A percentile compares a stretch with the other conserved stretches of the same genome.
These are phyloP conservation scores for Dermolepida albohirtum DNA, from an alignment of 2,888 invertebrate species.

Conservation along the genomic window DNA sequence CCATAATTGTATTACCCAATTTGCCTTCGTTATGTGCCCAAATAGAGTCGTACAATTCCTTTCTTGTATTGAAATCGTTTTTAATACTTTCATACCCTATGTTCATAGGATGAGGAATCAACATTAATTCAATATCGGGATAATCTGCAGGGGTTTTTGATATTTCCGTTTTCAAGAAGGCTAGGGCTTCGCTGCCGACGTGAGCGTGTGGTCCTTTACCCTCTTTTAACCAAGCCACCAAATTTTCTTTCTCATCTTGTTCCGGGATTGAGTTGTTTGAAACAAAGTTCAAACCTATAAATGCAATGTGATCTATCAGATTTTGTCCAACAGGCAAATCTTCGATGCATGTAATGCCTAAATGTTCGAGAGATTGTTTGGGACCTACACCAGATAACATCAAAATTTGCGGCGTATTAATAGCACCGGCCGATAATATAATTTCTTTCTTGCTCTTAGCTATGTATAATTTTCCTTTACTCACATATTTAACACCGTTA, in stretches of 20 bases:
- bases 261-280: slow-evolving; percentile 60
- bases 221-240: slow-evolving; percentile 55
- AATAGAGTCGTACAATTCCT: slow-evolving; percentile 67
- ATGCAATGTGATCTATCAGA: slow-evolving; percentile 71
- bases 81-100: slow-evolving; percentile 43
- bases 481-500: slow-evolving; percentile 72
- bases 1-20: slow-evolving; percentile 70
- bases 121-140: slow-evolving; percentile 58
- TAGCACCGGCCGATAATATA: slow-evolving; percentile 79
- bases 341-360: slow-evolving; percentile 74
- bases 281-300: slow-evolving; percentile 72
- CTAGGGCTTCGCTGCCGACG: slow-evolving; percentile 54
- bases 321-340: slow-evolving; percentile 76
- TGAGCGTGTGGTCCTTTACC: slow-evolving; percentile 57
- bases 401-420: slow-evolving; percentile 82
- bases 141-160: slow-evolving; percentile 51
- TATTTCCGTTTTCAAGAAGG: slow-evolving; percentile 56
- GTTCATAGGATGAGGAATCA: slow-evolving; percentile 51
- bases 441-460: slow-evolving; percentile 77
- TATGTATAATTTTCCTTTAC: slow-evolving; percentile 66
- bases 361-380: slow-evolving; percentile 68
- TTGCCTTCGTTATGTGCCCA: slow-evolving; percentile 67
- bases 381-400: slow-evolving; percentile 85
- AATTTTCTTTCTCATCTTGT: slow-evolving; percentile 62
- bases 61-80: slow-evolving; percentile 68